Conservation (phyloP, 2,113 vertebrate species). For the Centropus unirufus region DNA sequence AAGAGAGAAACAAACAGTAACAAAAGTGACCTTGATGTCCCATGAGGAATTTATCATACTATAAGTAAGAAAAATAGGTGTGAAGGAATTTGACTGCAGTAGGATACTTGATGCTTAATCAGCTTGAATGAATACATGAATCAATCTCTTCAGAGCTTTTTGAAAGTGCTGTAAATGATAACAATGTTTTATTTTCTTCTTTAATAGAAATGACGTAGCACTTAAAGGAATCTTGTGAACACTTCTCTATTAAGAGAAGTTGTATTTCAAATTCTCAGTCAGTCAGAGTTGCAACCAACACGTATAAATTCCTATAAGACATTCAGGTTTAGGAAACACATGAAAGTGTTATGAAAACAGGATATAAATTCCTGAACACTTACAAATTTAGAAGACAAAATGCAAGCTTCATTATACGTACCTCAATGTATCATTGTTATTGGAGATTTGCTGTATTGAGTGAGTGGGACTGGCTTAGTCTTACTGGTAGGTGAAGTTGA, state of each 20-base stretch:
- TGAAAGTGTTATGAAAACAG: background rate
- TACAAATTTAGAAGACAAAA: background rate
- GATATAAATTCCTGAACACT: background rate
- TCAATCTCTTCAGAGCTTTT: background rate
- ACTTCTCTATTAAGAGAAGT: background rate
- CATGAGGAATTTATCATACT: background rate
- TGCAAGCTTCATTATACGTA: background rate
- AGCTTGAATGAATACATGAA: background rate
- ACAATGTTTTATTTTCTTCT: constrained; percentile 19
- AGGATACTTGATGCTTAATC: background rate
- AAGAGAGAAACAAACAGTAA: constrained; percentile 2
- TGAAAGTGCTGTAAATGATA: background rate
- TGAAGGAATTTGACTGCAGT: background rate
- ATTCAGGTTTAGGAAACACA: background rate
- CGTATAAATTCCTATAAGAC: background rate
- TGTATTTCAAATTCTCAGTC: background rate
- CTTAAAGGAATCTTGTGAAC: background rate
- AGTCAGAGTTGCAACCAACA: background rate
- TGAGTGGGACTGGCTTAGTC: background rate
- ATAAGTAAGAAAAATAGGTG: constrained; percentile 19
- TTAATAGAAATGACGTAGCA: background rate
- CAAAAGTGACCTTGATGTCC: constrained; percentile 14
- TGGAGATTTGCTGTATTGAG: background rate
- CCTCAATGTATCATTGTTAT: background rate
- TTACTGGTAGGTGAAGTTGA: background rate